phyloP scores from a whole-genome alignment of 2,797 vertebrate genomes.

The Linurgus olivaceus region DNA sequence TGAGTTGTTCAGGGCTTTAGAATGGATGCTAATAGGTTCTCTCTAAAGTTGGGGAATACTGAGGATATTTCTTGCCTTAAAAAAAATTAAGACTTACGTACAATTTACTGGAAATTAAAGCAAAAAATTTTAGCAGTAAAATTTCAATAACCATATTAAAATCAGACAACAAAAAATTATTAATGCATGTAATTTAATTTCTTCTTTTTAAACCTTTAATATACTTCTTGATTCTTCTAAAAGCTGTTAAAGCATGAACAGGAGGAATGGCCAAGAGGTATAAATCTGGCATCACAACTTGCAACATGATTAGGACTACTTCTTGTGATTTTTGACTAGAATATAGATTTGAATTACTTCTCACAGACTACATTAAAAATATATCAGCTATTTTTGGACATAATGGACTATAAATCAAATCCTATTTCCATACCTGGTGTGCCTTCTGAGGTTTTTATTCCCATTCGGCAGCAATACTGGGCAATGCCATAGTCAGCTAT shows the following conservation, averaged over 20 bases:
- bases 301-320: not conserved
- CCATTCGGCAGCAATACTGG: constrained; percentile 97
- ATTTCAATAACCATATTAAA: not conserved
- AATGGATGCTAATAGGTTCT: not conserved
- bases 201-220: not conserved
- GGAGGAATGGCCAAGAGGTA: not conserved
- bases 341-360: not conserved
- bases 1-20: not conserved
- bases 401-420: not conserved
- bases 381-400: not conserved
- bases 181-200: not conserved
- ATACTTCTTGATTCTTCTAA: not conserved
- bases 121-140: not conserved
- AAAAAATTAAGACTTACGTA: not conserved
- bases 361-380: not conserved
- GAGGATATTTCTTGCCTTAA: not conserved
- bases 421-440: constrained; percentile 85
- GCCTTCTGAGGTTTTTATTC: constrained; percentile 94
- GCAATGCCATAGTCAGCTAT: constrained; percentile 97
- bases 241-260: not conserved
- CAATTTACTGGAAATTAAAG: not conserved
- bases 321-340: not conserved
- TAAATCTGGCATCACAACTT: not conserved
- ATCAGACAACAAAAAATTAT: not conserved
- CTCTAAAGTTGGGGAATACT: not conserved